Evolutionary conservation across 2,113 vertebrate genomes (phyloP).

Genomic region (Psettodes erumei): DNA sequence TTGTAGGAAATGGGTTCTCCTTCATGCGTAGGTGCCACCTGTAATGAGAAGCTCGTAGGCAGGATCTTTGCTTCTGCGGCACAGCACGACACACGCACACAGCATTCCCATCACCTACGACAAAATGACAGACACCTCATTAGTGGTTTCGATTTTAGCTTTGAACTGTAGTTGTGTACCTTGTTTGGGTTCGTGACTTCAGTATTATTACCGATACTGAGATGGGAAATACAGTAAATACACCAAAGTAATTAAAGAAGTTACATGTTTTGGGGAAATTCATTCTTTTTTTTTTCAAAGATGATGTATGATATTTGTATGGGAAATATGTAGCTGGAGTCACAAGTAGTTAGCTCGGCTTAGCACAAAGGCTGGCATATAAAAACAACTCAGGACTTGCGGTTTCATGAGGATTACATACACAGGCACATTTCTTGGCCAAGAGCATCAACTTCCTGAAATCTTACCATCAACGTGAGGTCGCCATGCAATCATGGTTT

Average conservation of each 20-base stretch:
- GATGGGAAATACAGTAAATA: background rate
- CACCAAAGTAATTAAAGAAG: background rate
- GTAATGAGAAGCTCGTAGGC: conserved; percentile 94
- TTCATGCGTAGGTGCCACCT: conserved; percentile 90
- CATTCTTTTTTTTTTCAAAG: too few species aligned
- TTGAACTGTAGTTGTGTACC: background rate
- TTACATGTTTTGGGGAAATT: too few species aligned
- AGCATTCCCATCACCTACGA: conserved; percentile 94
- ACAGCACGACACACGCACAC: conserved; percentile 92
- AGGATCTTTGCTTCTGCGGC: conserved; percentile 90
- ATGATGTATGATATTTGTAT: too few species aligned
- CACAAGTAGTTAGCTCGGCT: background rate
- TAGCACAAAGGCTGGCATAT: background rate
- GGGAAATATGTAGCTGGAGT: background rate
- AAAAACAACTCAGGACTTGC: too few species aligned
- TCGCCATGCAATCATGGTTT: background rate
- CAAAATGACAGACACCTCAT: background rate
- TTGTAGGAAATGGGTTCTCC: conserved; percentile 25
- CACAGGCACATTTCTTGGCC: background rate
- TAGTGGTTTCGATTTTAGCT: background rate
- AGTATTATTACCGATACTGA: background rate
- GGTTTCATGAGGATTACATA: background rate
- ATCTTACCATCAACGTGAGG: background rate
- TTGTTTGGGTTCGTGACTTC: background rate
- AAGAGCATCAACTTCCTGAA: background rate